Conservation (phyloP, 1,140 invertebrate species). For the Pachyrhynchus sulphureomaculatus region DNA sequence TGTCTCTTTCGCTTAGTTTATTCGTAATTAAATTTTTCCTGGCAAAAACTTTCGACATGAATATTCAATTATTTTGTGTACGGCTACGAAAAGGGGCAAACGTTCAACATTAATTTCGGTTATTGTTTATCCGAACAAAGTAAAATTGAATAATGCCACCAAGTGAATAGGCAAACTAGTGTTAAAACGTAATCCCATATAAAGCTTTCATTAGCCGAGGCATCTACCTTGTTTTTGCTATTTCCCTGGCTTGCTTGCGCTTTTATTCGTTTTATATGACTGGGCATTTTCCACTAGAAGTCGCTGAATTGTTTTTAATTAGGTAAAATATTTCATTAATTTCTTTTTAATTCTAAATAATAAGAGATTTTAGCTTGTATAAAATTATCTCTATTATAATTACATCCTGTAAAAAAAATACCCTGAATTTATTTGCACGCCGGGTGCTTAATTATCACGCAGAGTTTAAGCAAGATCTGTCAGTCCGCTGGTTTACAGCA, state of each 20-base stretch:
- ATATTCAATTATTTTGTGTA: conserved; percentile 23
- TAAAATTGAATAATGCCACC: conserved; percentile 27
- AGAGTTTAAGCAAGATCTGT: no score
- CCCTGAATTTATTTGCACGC: no score
- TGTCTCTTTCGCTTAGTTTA: conserved; percentile 9
- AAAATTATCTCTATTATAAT: no score
- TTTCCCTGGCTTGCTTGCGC: background rate
- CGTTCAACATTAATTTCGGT: conserved; percentile 27
- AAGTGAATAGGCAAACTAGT: conserved; percentile 21
- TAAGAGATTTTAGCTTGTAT: no score
- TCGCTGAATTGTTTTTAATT: background rate
- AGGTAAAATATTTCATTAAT: no score
- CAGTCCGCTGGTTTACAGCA: no score
- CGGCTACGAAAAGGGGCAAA: conserved; percentile 21
- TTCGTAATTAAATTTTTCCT: conserved; percentile 21
- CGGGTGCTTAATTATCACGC: no score
- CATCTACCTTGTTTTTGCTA: conserved; percentile 18
- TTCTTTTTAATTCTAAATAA: no score
- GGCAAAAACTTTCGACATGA: conserved; percentile 22
- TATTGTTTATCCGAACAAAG: conserved; percentile 27
- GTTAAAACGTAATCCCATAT: conserved; percentile 25
- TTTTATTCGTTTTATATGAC: conserved; percentile 13
- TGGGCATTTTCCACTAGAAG: background rate
- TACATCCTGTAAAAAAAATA: no score
- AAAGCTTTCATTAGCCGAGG: conserved; percentile 24